Evolutionary conservation across 1,140 invertebrate genomes (phyloP).

Genomic region (Orius laevigatus): DNA sequence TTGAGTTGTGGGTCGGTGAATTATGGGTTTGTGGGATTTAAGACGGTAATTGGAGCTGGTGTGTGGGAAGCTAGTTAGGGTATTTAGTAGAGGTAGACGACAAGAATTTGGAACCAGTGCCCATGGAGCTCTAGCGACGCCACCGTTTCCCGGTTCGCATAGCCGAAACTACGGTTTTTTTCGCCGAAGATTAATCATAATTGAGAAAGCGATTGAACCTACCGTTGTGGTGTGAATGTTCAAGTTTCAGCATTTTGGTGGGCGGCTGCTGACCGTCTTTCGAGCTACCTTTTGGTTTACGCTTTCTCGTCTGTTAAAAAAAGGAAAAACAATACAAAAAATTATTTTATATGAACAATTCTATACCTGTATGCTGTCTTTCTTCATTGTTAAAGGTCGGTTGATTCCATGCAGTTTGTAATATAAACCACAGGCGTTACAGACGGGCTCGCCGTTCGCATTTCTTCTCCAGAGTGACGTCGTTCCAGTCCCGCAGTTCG

Average conservation of each 20-base stretch:
- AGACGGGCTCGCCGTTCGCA: slow-evolving; percentile 70
- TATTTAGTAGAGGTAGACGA: too few species aligned
- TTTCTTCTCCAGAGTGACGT: slow-evolving; percentile 87
- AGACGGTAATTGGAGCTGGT: too few species aligned
- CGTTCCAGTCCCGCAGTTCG: slow-evolving; percentile 72
- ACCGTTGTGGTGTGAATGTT: neutral
- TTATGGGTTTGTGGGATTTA: too few species aligned
- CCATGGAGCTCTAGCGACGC: too few species aligned
- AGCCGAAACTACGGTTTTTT: too few species aligned
- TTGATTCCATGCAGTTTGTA: slow-evolving; percentile 80
- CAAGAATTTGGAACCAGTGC: too few species aligned
- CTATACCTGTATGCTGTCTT: slow-evolving; percentile 75
- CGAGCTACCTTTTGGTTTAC: slow-evolving; percentile 20
- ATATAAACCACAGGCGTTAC: slow-evolving; percentile 89
- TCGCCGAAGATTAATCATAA: too few species aligned
- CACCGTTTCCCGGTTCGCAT: too few species aligned
- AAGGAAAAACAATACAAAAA: neutral
- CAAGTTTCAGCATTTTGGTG: neutral
- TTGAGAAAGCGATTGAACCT: neutral
- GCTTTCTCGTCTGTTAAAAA: slow-evolving; percentile 21
- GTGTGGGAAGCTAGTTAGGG: too few species aligned
- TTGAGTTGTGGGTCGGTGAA: too few species aligned
- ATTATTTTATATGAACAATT: neutral
- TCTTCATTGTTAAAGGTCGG: slow-evolving; percentile 84
- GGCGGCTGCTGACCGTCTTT: neutral